These are phyloP conservation scores for Limnothrissa miodon DNA, from an alignment of 2,113 vertebrate species.

Conservation along the genomic window DNA sequence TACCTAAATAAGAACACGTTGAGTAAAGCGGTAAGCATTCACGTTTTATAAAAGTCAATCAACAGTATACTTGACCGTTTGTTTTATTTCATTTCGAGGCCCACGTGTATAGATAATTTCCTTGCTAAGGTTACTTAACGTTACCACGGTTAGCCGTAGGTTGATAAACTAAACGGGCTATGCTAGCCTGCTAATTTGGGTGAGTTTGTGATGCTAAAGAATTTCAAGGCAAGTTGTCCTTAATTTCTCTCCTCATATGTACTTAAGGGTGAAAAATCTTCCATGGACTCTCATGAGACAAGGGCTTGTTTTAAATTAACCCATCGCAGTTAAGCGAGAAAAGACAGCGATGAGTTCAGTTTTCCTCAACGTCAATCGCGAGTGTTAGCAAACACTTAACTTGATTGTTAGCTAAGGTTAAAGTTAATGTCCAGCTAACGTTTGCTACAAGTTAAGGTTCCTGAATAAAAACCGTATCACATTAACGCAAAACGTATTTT, in stretches of 20 bases:
- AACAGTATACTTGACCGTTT: background rate
- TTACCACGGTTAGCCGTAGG: background rate
- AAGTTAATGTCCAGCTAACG: background rate
- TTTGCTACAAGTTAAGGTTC: background rate
- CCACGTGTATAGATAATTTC: background rate
- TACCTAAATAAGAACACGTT: background rate
- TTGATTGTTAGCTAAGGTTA: background rate
- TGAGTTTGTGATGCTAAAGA: background rate
- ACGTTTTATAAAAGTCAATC: background rate
- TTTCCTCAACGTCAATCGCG: background rate
- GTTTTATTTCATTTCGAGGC: background rate
- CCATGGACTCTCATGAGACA: background rate
- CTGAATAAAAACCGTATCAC: background rate
- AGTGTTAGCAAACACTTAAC: background rate
- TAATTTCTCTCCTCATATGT: background rate
- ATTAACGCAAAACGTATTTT: background rate
- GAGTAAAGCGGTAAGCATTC: background rate
- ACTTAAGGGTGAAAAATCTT: background rate
- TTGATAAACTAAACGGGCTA: background rate
- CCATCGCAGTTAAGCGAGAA: background rate
- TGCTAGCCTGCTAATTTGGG: background rate
- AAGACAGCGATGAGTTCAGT: background rate
- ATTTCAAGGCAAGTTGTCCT: background rate
- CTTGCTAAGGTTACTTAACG: background rate
- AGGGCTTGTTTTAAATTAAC: background rate